Evolutionary conservation across 2,797 vertebrate species (phyloP).

Genomic region (Pteronotus mesoamericanus): DNA sequence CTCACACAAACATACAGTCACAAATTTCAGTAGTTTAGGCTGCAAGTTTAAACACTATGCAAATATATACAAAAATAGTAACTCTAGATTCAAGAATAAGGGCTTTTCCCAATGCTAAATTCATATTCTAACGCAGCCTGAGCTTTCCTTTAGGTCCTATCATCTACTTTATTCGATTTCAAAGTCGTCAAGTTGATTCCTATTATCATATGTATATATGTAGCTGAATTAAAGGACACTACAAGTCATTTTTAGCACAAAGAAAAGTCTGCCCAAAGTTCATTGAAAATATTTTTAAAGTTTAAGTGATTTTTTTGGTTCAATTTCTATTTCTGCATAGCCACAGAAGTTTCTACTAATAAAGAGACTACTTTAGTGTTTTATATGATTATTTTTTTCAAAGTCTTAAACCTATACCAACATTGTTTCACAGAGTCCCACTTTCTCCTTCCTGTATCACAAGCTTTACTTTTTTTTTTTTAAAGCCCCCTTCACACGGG

Average conservation of each 20-base stretch:
- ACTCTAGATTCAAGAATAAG: constrained; percentile 78
- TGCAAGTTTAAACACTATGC: constrained; percentile 80
- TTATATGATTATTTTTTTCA: constrained; percentile 66
- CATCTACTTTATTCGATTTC: constrained; percentile 65
- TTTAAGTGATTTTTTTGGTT: constrained; percentile 76
- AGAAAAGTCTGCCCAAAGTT: constrained; percentile 62
- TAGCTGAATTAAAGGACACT: constrained; percentile 46
- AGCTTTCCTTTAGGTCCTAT: constrained; percentile 70
- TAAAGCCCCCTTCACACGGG: constrained; percentile 37
- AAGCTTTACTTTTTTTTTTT: constrained; percentile 8
- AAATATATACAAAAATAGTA: constrained; percentile 81
- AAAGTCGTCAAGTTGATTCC: constrained; percentile 64
- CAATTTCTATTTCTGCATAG: constrained; percentile 75
- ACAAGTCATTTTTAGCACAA: constrained; percentile 65
- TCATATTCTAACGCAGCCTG: constrained; percentile 75
- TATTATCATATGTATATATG: background rate
- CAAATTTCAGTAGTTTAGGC: constrained; percentile 84
- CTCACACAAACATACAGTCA: constrained; percentile 81
- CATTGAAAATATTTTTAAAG: constrained; percentile 69
- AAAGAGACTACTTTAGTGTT: constrained; percentile 75
- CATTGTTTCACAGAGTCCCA: constrained; percentile 50
- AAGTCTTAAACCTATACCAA: constrained; percentile 52
- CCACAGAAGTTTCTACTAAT: constrained; percentile 71
- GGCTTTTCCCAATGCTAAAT: constrained; percentile 74
- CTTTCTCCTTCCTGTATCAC: constrained; percentile 54